These are phyloP conservation scores for Erannis defoliaria DNA, from an alignment of 2,888 invertebrate species.

Conservation along the genomic window DNA sequence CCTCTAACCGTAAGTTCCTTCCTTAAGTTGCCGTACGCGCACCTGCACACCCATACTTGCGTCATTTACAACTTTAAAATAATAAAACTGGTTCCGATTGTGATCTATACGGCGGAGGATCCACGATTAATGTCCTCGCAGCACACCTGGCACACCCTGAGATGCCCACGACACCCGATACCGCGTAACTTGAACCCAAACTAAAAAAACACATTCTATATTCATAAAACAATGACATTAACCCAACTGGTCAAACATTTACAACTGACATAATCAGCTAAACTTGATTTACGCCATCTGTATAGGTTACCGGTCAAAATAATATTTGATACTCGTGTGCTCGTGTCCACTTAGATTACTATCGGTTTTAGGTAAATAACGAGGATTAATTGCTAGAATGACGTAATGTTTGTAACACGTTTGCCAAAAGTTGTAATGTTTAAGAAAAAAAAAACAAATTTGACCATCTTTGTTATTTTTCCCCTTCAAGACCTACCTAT, in stretches of 20 bases:
- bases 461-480: neutral
- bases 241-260: slow-evolving; percentile 53
- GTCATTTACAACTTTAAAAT: slow-evolving; percentile 86
- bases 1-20: slow-evolving; percentile 55
- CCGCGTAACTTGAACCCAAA: slow-evolving; percentile 61
- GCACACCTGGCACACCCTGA: slow-evolving; percentile 71
- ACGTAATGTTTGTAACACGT: slow-evolving; percentile 31
- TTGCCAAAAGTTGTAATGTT: slow-evolving; percentile 1
- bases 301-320: slow-evolving; percentile 41
- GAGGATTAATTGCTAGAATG: slow-evolving; percentile 31
- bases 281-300: slow-evolving; percentile 38
- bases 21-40: slow-evolving; percentile 70
- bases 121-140: slow-evolving; percentile 75
- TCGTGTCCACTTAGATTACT: slow-evolving; percentile 40
- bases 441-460: neutral
- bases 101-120: slow-evolving; percentile 82
- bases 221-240: slow-evolving; percentile 64
- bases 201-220: slow-evolving; percentile 62
- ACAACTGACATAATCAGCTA: slow-evolving; percentile 56
- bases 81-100: slow-evolving; percentile 85
- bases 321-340: slow-evolving; percentile 39
- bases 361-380: slow-evolving; percentile 38
- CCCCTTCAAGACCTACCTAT: neutral
- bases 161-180: slow-evolving; percentile 52
- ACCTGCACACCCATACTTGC: slow-evolving; percentile 81